Evolutionary conservation across 2,113 vertebrate genomes (phyloP).

Genomic region (Oceanodroma tethys): DNA sequence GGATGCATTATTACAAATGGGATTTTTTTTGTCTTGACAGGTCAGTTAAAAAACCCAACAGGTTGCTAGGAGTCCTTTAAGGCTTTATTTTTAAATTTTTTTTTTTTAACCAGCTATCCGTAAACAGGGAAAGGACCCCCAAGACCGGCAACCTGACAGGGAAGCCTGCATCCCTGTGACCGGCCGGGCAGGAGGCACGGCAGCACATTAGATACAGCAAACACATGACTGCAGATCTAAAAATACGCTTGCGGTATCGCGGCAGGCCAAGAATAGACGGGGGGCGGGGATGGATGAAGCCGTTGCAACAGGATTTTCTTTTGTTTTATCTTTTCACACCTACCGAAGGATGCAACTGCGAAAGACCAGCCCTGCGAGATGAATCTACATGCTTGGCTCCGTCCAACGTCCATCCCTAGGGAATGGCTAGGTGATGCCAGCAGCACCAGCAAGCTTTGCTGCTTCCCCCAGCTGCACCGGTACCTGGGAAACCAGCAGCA

Average conservation of each 20-base stretch:
- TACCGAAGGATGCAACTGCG: neutral
- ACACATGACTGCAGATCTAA: slow-evolving; percentile 72
- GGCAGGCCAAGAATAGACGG: slow-evolving; percentile 63
- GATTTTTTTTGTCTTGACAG: neutral
- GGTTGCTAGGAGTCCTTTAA: neutral
- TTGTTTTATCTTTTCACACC: neutral
- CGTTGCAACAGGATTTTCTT: neutral
- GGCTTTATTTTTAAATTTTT: neutral
- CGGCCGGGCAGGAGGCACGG: neutral
- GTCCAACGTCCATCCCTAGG: neutral
- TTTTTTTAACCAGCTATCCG: neutral
- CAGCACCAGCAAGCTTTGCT: neutral
- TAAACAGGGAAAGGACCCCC: neutral
- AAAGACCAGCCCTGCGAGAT: neutral
- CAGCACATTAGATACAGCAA: slow-evolving; percentile 49
- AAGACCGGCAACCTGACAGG: neutral
- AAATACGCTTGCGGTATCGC: slow-evolving; percentile 67
- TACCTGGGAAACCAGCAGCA: neutral
- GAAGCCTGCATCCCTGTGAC: neutral
- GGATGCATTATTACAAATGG: neutral
- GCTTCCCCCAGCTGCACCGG: neutral
- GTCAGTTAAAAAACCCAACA: neutral
- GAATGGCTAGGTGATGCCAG: neutral
- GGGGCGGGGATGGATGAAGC: neutral
- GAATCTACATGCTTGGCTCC: accelerated